Base-by-base conservation (phyloP, 1,140 invertebrate species). In the Halictus rubicundus region DNA sequence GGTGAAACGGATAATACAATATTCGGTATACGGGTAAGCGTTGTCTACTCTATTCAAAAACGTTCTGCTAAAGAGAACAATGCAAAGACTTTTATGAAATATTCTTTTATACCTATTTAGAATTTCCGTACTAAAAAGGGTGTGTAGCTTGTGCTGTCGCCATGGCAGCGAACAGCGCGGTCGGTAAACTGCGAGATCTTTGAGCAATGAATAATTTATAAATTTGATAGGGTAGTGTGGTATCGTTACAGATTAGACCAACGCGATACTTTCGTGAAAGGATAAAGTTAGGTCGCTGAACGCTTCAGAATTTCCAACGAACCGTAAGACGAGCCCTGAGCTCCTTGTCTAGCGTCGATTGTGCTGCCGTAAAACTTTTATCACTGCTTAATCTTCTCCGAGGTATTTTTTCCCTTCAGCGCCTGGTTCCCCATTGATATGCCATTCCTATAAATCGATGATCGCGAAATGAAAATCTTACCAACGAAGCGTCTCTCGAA, bases 331-430 rank as follows among this genome's bases (percentile, higher is more conserved):
- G 54, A 57, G 21, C 19, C 54, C 61, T 37, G 27, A 52, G 32
- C 25, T 49, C 21, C 14, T 49, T 71, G 46, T 23, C 21, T 25
- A 10, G 5, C 16, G 60, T 12, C 57, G 71, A 82, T 73, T 68
- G 83, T 6, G n/a, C 16, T 37, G 14, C 23, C 66, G 68, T 86
- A 85, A 86, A 86, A 76, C 73, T 68, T 77, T 85, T 81, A 85
- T 85, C 63, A 46, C 57, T 37, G 61, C 85, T 85, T 86, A 86
- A 85, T 85, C 79, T 49, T 52, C 70, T 85, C 69, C 69, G 59
- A 61, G 39, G 52, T 63, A 32, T 46, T 46, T 46, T 63, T n/a
- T 68, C 37, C 60, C 12, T 23, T 32, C 23, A 21, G 32, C 32
- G n/a, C n/a, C n/a, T 21, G 14, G 37, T 21, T 23, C 32, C 42